A percentile compares a stretch with the other conserved stretches of the same genome.
Evolutionary conservation across 1,140 invertebrate genomes (phyloP).

Genomic region (Acromyrmex echinatior): DNA sequence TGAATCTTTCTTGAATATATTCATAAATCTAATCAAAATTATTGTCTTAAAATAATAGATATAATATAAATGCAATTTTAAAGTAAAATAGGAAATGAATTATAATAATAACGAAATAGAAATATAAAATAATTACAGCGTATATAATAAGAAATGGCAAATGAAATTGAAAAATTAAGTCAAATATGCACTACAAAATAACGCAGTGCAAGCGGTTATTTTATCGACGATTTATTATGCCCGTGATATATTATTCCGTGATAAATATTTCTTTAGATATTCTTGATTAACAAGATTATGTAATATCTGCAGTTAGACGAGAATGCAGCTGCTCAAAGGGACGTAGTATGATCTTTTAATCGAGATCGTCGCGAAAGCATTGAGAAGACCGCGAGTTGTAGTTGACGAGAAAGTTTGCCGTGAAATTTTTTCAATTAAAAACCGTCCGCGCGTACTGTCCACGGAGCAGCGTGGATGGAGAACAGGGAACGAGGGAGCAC

Average conservation of each 20-base stretch:
- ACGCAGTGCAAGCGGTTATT: neutral
- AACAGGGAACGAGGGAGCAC: constrained; percentile 61
- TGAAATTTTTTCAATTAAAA: constrained; percentile 85
- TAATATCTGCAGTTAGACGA: neutral
- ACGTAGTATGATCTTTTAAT: constrained; percentile 55
- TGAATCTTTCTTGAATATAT: neutral
- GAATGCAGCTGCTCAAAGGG: neutral
- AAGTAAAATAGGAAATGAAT: neutral
- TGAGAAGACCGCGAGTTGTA: constrained; percentile 39
- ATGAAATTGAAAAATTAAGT: neutral
- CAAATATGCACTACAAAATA: neutral
- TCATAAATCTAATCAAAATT: neutral
- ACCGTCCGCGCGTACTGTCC: constrained; percentile 71
- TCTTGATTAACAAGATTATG: neutral
- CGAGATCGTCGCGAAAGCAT: constrained; percentile 25
- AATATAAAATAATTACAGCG: neutral
- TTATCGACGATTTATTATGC: neutral
- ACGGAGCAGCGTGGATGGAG: constrained; percentile 36
- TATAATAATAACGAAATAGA: constrained; percentile 11
- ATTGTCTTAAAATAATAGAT: neutral
- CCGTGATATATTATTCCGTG: neutral
- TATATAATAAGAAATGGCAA: neutral
- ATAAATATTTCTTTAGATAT: neutral
- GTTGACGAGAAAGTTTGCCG: constrained; percentile 78
- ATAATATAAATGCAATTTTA: neutral